Conservation (phyloP, 2,797 vertebrate species). For the Pteronotus mesoamericanus region DNA sequence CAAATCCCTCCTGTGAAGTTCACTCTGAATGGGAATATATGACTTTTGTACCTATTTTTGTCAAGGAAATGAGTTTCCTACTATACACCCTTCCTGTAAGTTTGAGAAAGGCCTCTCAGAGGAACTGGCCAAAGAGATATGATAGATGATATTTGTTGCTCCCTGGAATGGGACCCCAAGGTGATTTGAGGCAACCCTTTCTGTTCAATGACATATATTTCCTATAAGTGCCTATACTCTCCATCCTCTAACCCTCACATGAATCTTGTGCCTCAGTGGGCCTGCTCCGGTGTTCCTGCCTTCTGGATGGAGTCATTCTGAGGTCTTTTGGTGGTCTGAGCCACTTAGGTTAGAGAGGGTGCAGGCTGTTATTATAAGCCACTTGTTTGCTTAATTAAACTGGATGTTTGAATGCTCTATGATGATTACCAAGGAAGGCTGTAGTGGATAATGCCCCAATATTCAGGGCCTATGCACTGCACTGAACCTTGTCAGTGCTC, state of each 20-base stretch:
- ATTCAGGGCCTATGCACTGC: background rate
- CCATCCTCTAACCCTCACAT: background rate
- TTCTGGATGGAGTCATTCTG: background rate
- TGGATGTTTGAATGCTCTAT: background rate
- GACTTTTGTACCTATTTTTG: background rate
- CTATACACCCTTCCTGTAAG: background rate
- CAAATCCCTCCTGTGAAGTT: background rate
- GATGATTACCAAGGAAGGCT: background rate
- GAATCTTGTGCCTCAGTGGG: background rate
- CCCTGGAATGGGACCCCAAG: background rate
- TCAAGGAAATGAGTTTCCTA: background rate
- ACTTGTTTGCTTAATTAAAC: conserved; percentile 32
- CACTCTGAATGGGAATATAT: background rate
- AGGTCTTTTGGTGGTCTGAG: background rate
- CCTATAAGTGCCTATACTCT: background rate
- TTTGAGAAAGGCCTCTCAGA: background rate
- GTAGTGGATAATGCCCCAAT: background rate
- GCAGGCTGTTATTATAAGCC: background rate
- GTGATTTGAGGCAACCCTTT: background rate
- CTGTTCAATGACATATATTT: background rate
- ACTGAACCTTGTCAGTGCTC: background rate
- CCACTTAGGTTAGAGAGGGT: background rate
- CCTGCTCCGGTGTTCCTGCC: background rate
- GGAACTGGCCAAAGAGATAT: background rate
- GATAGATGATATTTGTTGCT: background rate